Evolutionary conservation across 2,888 invertebrate species (phyloP).

Genomic region (Scaptomyza parva): DNA sequence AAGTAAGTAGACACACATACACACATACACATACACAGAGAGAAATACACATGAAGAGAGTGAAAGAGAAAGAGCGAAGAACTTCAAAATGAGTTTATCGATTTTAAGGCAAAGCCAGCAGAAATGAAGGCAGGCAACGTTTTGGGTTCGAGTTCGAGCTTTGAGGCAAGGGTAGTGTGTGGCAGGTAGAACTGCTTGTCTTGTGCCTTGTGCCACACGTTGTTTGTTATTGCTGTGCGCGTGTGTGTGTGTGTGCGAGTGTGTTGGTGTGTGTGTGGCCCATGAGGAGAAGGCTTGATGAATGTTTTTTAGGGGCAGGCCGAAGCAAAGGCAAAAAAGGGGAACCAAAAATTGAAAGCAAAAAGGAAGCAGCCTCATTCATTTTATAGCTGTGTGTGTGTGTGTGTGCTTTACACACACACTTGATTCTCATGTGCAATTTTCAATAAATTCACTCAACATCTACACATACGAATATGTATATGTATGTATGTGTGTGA

Average conservation of each 20-base stretch:
- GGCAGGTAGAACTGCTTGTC: conserved; percentile 20
- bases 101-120: conserved; percentile 68
- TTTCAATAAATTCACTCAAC: conserved; percentile 62
- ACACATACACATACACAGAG: conserved; percentile 3
- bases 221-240: neutral
- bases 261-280: conserved; percentile 7
- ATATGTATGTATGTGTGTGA: neutral
- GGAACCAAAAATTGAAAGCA: conserved; percentile 11
- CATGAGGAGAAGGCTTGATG: conserved; percentile 46
- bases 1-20: conserved; percentile 59
- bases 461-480: neutral
- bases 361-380: conserved; percentile 36
- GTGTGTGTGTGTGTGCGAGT: conserved; percentile 1
- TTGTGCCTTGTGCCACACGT: conserved; percentile 30
- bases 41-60: conserved; percentile 7
- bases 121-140: neutral
- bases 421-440: conserved; percentile 47
- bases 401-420: conserved; percentile 3
- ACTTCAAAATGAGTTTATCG: conserved; percentile 82
- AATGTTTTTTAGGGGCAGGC: conserved; percentile 8
- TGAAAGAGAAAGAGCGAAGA: conserved; percentile 44
- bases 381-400: conserved; percentile 12
- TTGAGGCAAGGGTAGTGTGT: conserved; percentile 53
- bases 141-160: neutral
- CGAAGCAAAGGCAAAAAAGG: neutral